Conservation (phyloP, 2,797 vertebrate species). For the Paratrypauchen microcephalus region DNA sequence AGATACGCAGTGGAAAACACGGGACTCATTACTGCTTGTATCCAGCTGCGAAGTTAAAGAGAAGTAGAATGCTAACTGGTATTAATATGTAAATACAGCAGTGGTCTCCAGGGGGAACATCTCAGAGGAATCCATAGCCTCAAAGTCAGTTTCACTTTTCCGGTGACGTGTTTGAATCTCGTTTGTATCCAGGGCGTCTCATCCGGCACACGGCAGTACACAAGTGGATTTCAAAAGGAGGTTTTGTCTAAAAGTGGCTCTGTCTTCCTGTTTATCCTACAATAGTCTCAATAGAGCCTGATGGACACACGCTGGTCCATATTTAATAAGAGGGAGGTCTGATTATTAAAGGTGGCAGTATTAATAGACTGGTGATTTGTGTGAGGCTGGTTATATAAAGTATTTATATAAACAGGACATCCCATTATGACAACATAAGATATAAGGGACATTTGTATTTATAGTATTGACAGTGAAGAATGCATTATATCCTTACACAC, state of each 20-base stretch:
- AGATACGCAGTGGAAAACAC: not conserved
- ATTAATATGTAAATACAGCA: not conserved
- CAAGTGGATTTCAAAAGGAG: constrained; percentile 60
- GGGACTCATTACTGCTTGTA: not conserved
- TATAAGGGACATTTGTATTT: not conserved
- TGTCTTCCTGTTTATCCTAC: constrained; percentile 60
- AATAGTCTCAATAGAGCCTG: not conserved
- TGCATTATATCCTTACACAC: not conserved
- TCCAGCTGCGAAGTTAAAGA: not conserved
- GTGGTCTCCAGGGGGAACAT: constrained; percentile 9
- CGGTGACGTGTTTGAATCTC: constrained; percentile 42
- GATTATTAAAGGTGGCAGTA: not conserved
- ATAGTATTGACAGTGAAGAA: constrained; percentile 2
- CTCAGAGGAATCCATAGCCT: constrained; percentile 25
- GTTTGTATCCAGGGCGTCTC: constrained; percentile 58
- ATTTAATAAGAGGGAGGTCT: not conserved
- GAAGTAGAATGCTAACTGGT: not conserved
- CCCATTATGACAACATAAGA: constrained; percentile 36
- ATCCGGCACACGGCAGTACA: constrained; percentile 59
- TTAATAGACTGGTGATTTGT: not conserved
- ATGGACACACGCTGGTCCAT: not conserved
- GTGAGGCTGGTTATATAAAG: constrained; percentile 8
- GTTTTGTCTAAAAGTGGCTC: constrained; percentile 53
- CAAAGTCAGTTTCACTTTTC: constrained; percentile 57
- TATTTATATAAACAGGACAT: constrained; percentile 43